These are phyloP conservation scores for Timema cristinae DNA, from an alignment of 2,888 invertebrate species.

Conservation along the genomic window DNA sequence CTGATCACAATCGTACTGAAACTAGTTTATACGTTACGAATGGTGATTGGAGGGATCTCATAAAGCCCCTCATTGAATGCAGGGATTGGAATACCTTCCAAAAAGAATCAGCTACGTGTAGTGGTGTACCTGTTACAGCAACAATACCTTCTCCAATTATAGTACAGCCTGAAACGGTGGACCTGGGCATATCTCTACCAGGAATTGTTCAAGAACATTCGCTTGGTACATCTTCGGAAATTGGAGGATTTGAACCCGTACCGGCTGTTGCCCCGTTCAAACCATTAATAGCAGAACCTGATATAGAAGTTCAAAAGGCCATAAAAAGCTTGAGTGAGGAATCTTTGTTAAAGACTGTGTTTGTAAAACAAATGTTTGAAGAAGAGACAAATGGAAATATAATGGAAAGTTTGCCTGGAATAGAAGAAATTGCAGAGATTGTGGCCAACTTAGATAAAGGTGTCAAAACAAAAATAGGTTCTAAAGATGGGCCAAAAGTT, in stretches of 20 bases:
- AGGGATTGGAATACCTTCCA: slow-evolving; percentile 64
- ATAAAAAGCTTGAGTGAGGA: slow-evolving; percentile 50
- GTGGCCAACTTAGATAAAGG: slow-evolving; percentile 52
- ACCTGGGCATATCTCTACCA: slow-evolving; percentile 45
- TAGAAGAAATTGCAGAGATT: slow-evolving; percentile 61
- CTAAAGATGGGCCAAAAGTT: slow-evolving; percentile 37
- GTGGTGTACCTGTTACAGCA: slow-evolving; percentile 44
- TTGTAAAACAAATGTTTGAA: slow-evolving; percentile 56
- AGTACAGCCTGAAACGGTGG: slow-evolving; percentile 50
- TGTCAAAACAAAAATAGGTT: slow-evolving; percentile 46
- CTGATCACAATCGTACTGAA: slow-evolving; percentile 52
- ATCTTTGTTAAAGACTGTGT: slow-evolving; percentile 56
- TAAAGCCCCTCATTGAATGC: slow-evolving; percentile 59
- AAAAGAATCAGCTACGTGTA: slow-evolving; percentile 52
- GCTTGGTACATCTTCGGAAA: slow-evolving; percentile 50
- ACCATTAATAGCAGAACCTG: slow-evolving; percentile 52
- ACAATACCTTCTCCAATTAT: slow-evolving; percentile 52
- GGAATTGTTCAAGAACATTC: slow-evolving; percentile 42
- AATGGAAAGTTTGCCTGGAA: slow-evolving; percentile 56
- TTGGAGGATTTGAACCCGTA: slow-evolving; percentile 53
- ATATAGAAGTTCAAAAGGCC: slow-evolving; percentile 47
- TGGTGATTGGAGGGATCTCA: slow-evolving; percentile 58
- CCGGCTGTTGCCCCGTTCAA: slow-evolving; percentile 60
- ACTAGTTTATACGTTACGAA: slow-evolving; percentile 50
- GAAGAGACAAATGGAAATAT: slow-evolving; percentile 39